Percentiles rank a stretch among this genome's conserved stretches.
These are phyloP conservation scores for Thalassarche chlororhynchos DNA, from an alignment of 2,113 vertebrate genomes.

Conservation along the genomic window DNA sequence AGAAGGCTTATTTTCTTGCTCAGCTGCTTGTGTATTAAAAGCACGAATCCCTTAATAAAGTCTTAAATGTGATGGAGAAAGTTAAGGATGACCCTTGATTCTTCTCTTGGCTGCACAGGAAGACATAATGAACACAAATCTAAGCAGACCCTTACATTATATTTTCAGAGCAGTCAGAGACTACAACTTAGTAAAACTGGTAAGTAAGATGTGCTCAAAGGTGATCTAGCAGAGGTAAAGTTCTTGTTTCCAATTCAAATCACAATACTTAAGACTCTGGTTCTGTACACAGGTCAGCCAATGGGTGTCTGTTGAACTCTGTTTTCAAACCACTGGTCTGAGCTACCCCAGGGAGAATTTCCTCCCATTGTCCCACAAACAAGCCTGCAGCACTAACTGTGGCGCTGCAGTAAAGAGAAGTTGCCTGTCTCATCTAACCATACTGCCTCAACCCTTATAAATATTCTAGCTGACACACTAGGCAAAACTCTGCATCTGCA, in stretches of 20 bases:
- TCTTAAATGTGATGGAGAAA: background rate
- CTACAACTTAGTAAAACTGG: background rate
- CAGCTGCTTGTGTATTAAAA: background rate
- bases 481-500: background rate
- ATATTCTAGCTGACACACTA: background rate
- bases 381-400: background rate
- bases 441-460: background rate
- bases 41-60: background rate
- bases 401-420: background rate
- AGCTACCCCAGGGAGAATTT: background rate
- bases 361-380: background rate
- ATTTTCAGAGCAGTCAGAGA: background rate
- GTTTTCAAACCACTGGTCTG: background rate
- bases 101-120: background rate
- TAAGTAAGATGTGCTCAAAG: background rate
- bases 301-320: fast-evolving
- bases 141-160: background rate
- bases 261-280: background rate
- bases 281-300: background rate
- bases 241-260: background rate
- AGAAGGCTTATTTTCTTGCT: background rate
- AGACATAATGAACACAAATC: background rate
- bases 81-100: background rate
- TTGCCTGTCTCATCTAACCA: background rate
- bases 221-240: background rate